phyloP scores from a whole-genome alignment of 2,888 invertebrate species.

The Atrina japonica region DNA sequence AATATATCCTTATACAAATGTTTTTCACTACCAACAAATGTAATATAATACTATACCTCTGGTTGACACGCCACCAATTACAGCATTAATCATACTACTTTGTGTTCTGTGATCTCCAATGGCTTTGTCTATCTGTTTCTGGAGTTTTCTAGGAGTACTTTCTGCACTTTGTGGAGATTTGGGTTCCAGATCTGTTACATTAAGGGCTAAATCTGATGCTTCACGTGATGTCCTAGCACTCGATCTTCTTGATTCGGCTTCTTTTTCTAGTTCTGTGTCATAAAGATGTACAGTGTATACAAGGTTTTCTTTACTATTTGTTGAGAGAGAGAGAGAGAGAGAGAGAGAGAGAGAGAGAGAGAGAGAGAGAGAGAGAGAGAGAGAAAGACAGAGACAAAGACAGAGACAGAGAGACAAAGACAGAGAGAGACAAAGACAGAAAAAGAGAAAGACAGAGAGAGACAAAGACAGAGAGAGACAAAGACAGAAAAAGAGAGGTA shows the following conservation, averaged over 20 bases:
- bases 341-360: too few relatives aligned
- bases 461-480: too few relatives aligned
- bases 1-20: too few relatives aligned
- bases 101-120: constrained; percentile 76
- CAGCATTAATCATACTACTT: constrained; percentile 76
- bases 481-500: too few relatives aligned
- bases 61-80: constrained; percentile 74
- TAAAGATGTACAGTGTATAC: too few relatives aligned
- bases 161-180: constrained; percentile 67
- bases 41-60: constrained; percentile 55
- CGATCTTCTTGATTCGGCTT: constrained; percentile 13
- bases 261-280: constrained; percentile 19
- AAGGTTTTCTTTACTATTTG: not conserved
- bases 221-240: constrained; percentile 11
- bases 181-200: constrained; percentile 53
- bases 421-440: too few relatives aligned
- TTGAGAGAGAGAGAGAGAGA: not conserved
- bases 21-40: not conserved
- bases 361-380: too few relatives aligned
- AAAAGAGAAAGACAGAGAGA: too few relatives aligned
- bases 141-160: constrained; percentile 67
- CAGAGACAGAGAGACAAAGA: too few relatives aligned
- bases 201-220: constrained; percentile 35
- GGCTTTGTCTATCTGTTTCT: constrained; percentile 76
- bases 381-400: too few relatives aligned